Evolutionary conservation across 2,113 vertebrate genomes (phyloP), one percentile per base, ranked within the genome.

Genomic region (Dicerorhinus sumatrensis): DNA sequence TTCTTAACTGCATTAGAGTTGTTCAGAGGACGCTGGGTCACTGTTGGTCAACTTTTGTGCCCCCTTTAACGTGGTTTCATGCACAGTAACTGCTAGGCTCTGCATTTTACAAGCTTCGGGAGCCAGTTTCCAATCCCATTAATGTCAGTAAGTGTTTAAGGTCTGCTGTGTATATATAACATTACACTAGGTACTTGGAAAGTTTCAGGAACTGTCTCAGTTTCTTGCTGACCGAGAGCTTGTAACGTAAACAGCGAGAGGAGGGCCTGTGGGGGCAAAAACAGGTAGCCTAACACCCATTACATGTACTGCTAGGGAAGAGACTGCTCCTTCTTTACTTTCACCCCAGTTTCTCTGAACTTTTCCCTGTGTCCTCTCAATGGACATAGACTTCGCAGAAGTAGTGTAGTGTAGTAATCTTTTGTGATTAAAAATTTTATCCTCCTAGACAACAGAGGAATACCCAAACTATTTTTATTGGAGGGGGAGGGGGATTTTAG

Each of bases 301-400:
- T 27, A 1, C 42, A 0, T 5, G 12, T 0, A 4, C 42, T 17
- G 0, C 8, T 0, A 23, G 36, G 13, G 31, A 36, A 42, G 31
- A 25, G 18, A 48, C 18, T 7, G 2, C 23, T 70, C 48, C 16
- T 65, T 51, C 48, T 8, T 48, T 11, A 8, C 29, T 58, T 31
- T 42, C 23, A 5, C 5, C 7, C 0, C 33, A 20, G 17, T 27
- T 27, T 18, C 72, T 65, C 62, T 46, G 56, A 31, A 25, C 27
- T 62, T 62, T 12, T 17, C 25, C 21, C 39, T 3, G 10, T 20
- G 20, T 31, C 69, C 33, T 36, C 29, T 83, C 29, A 33, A 0
- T 36, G 51, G 27, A 27, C 46, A 46, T 21, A 5, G 3, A 11
- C 42, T 46, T 88, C 33, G 2, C 33, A 70, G 27, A 84, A 91